Percentiles rank a stretch among this genome's conserved stretches.
Evolutionary conservation across 1,140 invertebrate genomes (phyloP).

Genomic region (Orius insidiosus): DNA sequence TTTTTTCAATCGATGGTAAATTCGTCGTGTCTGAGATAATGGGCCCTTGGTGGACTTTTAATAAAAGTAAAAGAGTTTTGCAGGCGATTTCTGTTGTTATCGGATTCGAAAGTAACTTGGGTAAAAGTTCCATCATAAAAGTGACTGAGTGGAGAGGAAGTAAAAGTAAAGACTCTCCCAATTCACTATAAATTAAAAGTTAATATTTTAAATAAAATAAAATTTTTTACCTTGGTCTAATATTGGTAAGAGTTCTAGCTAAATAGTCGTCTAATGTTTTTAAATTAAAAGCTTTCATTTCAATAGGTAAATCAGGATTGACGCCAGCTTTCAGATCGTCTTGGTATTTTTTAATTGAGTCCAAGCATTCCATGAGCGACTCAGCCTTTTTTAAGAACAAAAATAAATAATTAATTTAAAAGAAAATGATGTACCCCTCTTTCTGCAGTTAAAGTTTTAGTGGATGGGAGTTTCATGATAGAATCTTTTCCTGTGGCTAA

Average conservation of each 20-base stretch:
- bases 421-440: slow-evolving; percentile 42
- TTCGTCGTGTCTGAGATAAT: slow-evolving; percentile 50
- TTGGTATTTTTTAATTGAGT: slow-evolving; percentile 50
- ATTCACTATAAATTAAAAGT: slow-evolving; percentile 36
- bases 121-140: slow-evolving; percentile 59
- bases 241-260: slow-evolving; percentile 54
- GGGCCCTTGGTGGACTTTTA: slow-evolving; percentile 71
- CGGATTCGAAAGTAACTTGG: slow-evolving; percentile 42
- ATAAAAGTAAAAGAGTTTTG: slow-evolving; percentile 58
- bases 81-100: slow-evolving; percentile 56
- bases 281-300: slow-evolving; percentile 64
- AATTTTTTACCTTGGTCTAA: slow-evolving; percentile 44
- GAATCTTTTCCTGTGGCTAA: slow-evolving; percentile 52
- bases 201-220: not conserved
- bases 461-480: slow-evolving; percentile 57
- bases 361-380: slow-evolving; percentile 70
- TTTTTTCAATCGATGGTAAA: slow-evolving; percentile 46
- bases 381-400: slow-evolving; percentile 45
- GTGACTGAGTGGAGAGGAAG: slow-evolving; percentile 49
- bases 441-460: slow-evolving; percentile 80
- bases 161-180: slow-evolving; percentile 75
- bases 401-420: not conserved
- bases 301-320: slow-evolving; percentile 36
- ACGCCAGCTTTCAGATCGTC: slow-evolving; percentile 25
- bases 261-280: slow-evolving; percentile 60